Percentiles rank a stretch among this genome's conserved stretches.
These are phyloP conservation scores for Hyles lineata DNA, from an alignment of 2,888 invertebrate species.

Conservation along the genomic window DNA sequence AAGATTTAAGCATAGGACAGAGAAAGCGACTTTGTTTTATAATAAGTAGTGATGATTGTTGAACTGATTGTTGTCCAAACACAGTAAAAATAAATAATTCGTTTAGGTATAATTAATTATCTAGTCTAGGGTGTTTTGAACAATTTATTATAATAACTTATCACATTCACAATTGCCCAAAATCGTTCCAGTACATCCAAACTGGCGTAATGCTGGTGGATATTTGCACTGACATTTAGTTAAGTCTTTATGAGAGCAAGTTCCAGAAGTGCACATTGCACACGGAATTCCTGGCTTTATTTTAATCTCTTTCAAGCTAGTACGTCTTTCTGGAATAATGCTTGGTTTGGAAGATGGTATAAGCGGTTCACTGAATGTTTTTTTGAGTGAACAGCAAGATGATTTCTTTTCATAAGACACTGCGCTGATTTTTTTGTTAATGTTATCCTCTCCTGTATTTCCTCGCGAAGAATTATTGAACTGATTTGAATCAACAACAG, in stretches of 20 bases:
- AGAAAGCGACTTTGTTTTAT: no score
- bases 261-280: background rate
- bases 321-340: background rate
- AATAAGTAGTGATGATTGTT: no score
- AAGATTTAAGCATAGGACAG: no score
- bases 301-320: conserved; percentile 9
- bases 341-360: background rate
- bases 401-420: background rate
- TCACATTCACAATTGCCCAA: conserved; percentile 55
- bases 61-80: no score
- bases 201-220: conserved; percentile 56
- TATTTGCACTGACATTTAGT: conserved; percentile 52
- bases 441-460: background rate
- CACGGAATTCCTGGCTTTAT: background rate
- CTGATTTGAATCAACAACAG: background rate
- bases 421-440: background rate
- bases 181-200: conserved; percentile 55
- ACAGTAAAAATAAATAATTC: no score
- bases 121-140: background rate
- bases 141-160: background rate
- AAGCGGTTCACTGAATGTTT: background rate
- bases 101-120: no score
- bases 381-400: background rate
- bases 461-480: background rate
- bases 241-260: conserved; percentile 1